Conservation (phyloP, 2,888 invertebrate genomes). For the Drosophila barbarae region DNA sequence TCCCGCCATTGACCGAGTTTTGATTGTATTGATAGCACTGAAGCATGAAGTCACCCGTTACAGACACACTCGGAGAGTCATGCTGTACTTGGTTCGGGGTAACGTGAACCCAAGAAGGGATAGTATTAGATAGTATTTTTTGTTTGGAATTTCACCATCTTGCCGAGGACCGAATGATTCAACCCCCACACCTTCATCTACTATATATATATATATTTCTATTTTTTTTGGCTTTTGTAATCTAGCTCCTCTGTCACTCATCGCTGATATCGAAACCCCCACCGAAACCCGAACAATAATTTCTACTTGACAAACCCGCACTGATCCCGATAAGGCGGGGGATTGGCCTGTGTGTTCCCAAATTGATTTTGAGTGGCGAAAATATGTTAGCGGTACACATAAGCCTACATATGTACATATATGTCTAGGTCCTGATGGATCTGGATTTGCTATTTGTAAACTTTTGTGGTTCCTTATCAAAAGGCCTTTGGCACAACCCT, state of each 20-base stretch:
- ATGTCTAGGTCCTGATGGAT: not conserved
- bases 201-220: not conserved
- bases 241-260: constrained; percentile 7
- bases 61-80: not conserved
- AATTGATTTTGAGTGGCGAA: constrained; percentile 31
- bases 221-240: constrained; percentile 5
- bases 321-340: constrained; percentile 12
- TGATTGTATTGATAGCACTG: constrained; percentile 5
- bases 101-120: not conserved
- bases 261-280: constrained; percentile 17
- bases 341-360: constrained; percentile 2
- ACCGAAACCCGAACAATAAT: constrained; percentile 11
- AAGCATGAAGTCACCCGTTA: not conserved
- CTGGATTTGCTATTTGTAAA: not conserved
- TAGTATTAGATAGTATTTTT: not conserved
- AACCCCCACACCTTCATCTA: not conserved
- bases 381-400: constrained; percentile 1
- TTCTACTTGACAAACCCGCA: constrained; percentile 5
- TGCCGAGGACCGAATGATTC: constrained; percentile 13
- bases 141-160: constrained; percentile 14
- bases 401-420: not conserved
- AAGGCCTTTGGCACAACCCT: constrained; percentile 36
- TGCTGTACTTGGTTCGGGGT: not conserved
- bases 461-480: not conserved
- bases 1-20: constrained; percentile 44